phyloP scores from a whole-genome alignment of 2,797 vertebrate species.

The Gallirallus australis region DNA sequence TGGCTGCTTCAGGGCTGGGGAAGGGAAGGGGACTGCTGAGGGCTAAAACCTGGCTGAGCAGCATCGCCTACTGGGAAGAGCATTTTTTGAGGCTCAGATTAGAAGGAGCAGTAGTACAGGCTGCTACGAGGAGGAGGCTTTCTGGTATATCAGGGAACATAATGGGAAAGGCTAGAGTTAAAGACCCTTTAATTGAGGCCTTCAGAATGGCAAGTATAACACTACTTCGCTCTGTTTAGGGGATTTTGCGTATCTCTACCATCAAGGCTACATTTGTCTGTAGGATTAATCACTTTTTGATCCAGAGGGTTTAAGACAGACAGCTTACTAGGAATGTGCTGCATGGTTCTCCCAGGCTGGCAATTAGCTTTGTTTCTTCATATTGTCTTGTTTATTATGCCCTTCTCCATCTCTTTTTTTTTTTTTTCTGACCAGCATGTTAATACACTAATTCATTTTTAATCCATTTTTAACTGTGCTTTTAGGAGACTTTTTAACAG shows the following conservation, averaged over 20 bases:
- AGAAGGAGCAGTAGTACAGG: not conserved
- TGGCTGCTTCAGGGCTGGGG: fast-evolving
- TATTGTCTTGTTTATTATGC: slow-evolving; percentile 36
- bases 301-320: slow-evolving; percentile 71
- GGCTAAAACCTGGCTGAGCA: not conserved
- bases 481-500: not conserved
- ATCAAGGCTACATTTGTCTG: slow-evolving; percentile 71
- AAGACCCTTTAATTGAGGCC: slow-evolving; percentile 65
- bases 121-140: not conserved
- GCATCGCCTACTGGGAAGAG: not conserved
- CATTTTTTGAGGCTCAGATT: not conserved
- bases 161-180: slow-evolving; percentile 47
- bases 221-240: not conserved
- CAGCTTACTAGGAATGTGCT: slow-evolving; percentile 56
- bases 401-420: not conserved
- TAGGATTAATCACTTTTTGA: slow-evolving; percentile 73
- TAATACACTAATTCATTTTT: slow-evolving; percentile 1
- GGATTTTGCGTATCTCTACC: slow-evolving; percentile 64
- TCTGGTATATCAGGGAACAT: not conserved
- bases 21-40: not conserved
- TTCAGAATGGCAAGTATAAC: slow-evolving; percentile 52
- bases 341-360: slow-evolving; percentile 35
- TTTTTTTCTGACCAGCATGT: not conserved
- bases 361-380: slow-evolving; percentile 61
- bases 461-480: not conserved